Evolutionary conservation across 2,113 vertebrate genomes (phyloP).

Genomic region (Thinocorus orbignyianus): DNA sequence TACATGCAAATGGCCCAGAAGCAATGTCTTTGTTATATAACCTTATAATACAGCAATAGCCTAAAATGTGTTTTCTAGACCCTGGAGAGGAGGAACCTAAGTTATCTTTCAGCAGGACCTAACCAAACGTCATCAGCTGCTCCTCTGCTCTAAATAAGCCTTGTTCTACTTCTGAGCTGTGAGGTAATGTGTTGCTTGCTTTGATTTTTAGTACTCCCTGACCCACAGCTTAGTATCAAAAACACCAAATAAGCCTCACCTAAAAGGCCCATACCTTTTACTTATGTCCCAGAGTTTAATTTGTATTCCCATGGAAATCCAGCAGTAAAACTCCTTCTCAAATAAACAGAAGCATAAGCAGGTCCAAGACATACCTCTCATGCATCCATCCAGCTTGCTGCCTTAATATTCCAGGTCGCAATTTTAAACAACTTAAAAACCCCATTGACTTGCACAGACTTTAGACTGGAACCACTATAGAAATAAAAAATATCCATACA

Average conservation of each 20-base stretch:
- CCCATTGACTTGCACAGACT: not conserved
- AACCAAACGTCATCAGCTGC: not conserved
- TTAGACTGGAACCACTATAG: not conserved
- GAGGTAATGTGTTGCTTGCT: not conserved
- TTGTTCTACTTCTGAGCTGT: not conserved
- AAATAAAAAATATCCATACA: not conserved
- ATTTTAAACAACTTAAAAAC: not conserved
- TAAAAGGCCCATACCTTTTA: not conserved
- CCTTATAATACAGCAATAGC: not conserved
- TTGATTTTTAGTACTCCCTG: not conserved
- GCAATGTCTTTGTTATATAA: not conserved
- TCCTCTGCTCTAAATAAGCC: not conserved
- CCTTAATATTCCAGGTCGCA: not conserved
- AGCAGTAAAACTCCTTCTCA: not conserved
- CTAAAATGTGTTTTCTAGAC: not conserved
- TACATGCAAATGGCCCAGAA: not conserved
- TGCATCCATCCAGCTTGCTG: not conserved
- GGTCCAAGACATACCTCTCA: not conserved
- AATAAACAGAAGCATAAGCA: not conserved
- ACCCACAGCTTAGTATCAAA: not conserved
- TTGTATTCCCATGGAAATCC: not conserved
- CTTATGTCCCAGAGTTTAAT: not conserved
- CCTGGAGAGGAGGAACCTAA: not conserved
- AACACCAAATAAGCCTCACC: not conserved
- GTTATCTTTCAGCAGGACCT: not conserved